Base-by-base conservation (phyloP, 1,140 invertebrate genomes). In the Drosophila arawakana region DNA sequence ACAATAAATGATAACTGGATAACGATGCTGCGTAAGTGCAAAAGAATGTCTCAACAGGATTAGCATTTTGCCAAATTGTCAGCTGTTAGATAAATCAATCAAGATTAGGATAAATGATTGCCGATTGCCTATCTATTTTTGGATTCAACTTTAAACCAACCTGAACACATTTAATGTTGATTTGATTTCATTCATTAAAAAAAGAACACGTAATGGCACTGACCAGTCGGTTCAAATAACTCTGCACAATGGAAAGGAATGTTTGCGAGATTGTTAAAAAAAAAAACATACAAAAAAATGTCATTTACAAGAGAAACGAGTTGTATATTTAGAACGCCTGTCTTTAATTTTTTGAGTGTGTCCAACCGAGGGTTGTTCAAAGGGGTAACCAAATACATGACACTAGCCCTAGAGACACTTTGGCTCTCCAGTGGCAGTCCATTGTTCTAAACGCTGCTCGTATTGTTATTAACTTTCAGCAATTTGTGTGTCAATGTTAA, bases 401-500 rank as follows among this genome's bases (percentile, higher is more conserved):
- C 78, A 80, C 63, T 58, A 58, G 76, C 70, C 83, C 83, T 79
- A 52, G 30, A 52, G 30, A 52, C n/a, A 52, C 50, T 81, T 76
- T 84, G 72, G 71, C 4, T 25, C 4, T 25, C 2, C 25, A 15
- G 15, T 15, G 15, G 2, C 25, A 30, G 25, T 34, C 69, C 50
- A 61, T 73, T 74, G 62, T 65, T 61, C 50, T 41, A 2, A 35
- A 43, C 52, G 44, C 44, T 60, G 60, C 58, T 60, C 46, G 58
- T 52, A 62, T 60, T 75, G 67, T 71, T 58, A 63, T 74, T 74
- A 75, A 66, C 73, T 75, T 78, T 75, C 68, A 77, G 74, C 75
- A 60, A 77, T 91, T 84, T 90, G 78, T 73, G 80, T 91, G 89
- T 91, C 89, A 91, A 91, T 91, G 89, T 88, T 91, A 91, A 91